Base-by-base conservation (phyloP, 2,888 invertebrate genomes). In the Abrostola triplasia region DNA sequence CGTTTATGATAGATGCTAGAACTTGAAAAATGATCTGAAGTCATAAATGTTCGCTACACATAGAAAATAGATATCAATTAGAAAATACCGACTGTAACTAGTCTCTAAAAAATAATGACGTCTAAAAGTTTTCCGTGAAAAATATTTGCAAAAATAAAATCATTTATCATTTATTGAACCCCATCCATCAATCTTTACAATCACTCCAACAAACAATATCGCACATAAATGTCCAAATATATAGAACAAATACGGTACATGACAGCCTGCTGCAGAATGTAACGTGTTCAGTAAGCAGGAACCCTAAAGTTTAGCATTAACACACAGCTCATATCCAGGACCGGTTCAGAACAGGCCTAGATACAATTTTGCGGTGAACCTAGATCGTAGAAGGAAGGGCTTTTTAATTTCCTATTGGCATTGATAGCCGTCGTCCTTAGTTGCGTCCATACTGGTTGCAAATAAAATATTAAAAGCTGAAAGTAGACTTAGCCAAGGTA, bases 291-390 rank as follows among this genome's bases (percentile, higher is more conserved):
- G 70, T 66, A 57, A 57, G 53, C 62, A 36, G 37, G 9, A 54
- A 51, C 50, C 71, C 55, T 76, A 36, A 70, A 76, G 58, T 71
- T 63, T 66, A 67, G 66, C 53, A 53, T 58, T 58, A 66, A 51
- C 59, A 68, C 38, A 67, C 68, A 56, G 60, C 63, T 61, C 58
- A 63, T 67, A 69, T 53, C 44, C 37, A 5, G 41, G 42, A 77
- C 79, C 77, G 77, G 80, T 78, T 76, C 8, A 4, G 35, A 48
- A 49, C 55, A 42, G 63, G 60, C 58, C 10, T 63, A 9, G 8
- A 47, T 47, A 69, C 56, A 67, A 67, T 76, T 75, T 76, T 56
- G 71, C 58, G 55, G 47, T 50, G 12, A 36, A 24, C 47, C 11
- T 7, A 6, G 69, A 71, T 63, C 38, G 13, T 42, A n/a, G 74